Base-by-base conservation (phyloP, 2,888 invertebrate species). In the Ectropis crepuscularia region DNA sequence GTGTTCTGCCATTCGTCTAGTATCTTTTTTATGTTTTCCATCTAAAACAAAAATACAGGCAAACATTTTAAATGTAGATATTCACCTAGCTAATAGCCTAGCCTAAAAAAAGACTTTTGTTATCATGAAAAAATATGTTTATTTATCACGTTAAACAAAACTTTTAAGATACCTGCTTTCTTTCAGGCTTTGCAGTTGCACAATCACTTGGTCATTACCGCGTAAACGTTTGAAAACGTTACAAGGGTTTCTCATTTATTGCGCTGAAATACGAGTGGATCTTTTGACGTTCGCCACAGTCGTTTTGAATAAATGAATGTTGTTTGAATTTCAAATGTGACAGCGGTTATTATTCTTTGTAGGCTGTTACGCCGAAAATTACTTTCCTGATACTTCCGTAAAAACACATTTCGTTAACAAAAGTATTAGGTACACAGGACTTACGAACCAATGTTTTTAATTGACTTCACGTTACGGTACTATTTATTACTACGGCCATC, bases 1-100 rank as follows among this genome's bases (percentile, higher is more conserved):
- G 85, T 81, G 63, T 87, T 86, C 68, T 92, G 89, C 91, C 92
- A 92, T 60, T 88, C 87, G 67, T 90, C 87, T 58, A 92, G 71
- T 6, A 88, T 72, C 57, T 85, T 86, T 68, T 87, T 89, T 57
- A 88, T 85, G 62, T 69, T 82, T 61, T 89, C 89, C 82, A 87
- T 88, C 91, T 92, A 73, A 49, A 81, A 82, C 36, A 53, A 66
- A n/a, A 43, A 39, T 28, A 36, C 16, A 28, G 16, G 4, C 16
- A 28, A 28, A 28, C 1, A 28, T 2, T 28, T 28, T n/a, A n/a
- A 28, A 28, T 28, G 16, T 28, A 28, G 16, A 28, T 28, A 28
- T 41, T 48, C 57, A 37, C 36, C 38, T 16, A 5, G 10, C 11
- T 47, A 39, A 36, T 46, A 43, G 6, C n/a, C 16, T 28, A 4